Evolutionary conservation across 2,888 invertebrate genomes (phyloP).

Genomic region (Agrenia bidenticulata): DNA sequence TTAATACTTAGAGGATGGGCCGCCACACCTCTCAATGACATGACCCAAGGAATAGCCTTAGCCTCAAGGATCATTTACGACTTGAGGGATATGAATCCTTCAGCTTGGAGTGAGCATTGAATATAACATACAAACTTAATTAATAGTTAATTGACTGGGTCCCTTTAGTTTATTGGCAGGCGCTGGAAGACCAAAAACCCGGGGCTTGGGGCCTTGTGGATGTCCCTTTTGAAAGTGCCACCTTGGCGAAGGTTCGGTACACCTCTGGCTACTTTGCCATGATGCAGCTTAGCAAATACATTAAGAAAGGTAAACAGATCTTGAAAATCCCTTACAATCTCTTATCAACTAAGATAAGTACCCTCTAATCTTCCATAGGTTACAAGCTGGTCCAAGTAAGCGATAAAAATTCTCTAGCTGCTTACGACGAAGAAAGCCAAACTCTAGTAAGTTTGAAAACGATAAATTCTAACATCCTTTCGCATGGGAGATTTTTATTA

Average conservation of each 20-base stretch:
- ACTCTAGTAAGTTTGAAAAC: constrained; percentile 25
- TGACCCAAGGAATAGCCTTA: constrained; percentile 46
- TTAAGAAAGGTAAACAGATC: constrained; percentile 48
- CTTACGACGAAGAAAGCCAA: constrained; percentile 35
- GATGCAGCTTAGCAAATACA: constrained; percentile 50
- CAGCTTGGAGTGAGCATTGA: constrained; percentile 47
- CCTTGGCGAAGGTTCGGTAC: constrained; percentile 39
- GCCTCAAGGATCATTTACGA: constrained; percentile 48
- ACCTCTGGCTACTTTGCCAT: constrained; percentile 48
- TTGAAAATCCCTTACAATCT: too few relatives aligned
- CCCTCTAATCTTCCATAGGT: too few relatives aligned
- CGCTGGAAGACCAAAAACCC: constrained; percentile 41
- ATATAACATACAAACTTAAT: not conserved
- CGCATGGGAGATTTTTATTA: too few relatives aligned
- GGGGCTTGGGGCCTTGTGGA: constrained; percentile 49
- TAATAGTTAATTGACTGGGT: not conserved
- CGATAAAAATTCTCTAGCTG: constrained; percentile 40
- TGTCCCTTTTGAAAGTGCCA: constrained; percentile 42
- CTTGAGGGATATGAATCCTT: constrained; percentile 43
- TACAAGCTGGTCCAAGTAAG: constrained; percentile 38
- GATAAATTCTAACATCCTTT: not conserved
- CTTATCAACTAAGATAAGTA: too few relatives aligned
- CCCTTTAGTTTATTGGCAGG: constrained; percentile 52
- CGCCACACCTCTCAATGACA: constrained; percentile 32
- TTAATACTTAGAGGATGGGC: constrained; percentile 43